Percentiles rank a stretch among this genome's conserved stretches.
Evolutionary conservation across 53 echinoderm and acorn worm species (phyloP).

Genomic region (Mesocentrotus franciscanus): DNA sequence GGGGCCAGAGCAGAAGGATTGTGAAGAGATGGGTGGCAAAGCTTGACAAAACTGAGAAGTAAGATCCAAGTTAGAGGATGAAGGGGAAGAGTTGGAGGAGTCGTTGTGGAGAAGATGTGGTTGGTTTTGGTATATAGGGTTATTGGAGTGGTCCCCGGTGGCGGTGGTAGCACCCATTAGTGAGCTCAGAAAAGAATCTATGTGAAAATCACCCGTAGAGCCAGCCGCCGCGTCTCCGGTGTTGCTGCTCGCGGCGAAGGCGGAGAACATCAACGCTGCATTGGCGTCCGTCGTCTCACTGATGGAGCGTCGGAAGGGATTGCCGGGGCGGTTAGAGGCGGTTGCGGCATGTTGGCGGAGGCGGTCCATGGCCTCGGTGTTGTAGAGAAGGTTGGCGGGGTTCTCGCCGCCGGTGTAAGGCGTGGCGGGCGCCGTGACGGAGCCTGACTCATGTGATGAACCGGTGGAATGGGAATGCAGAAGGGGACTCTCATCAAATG

Average conservation of each 20-base stretch:
- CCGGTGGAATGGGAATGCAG: not conserved
- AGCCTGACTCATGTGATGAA: slow-evolving; percentile 49
- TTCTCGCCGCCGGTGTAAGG: slow-evolving; percentile 44
- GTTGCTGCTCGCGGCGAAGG: not conserved
- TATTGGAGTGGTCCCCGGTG: slow-evolving; percentile 29
- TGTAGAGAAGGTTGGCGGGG: slow-evolving; percentile 77
- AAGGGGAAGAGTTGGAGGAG: slow-evolving; percentile 32
- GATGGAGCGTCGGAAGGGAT: slow-evolving; percentile 90
- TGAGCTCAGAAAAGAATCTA: slow-evolving; percentile 55
- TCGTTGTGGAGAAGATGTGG: not conserved
- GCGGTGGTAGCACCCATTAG: not conserved
- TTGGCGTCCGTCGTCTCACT: slow-evolving; percentile 71
- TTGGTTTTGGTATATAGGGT: slow-evolving; percentile 59
- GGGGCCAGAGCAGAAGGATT: slow-evolving; percentile 7
- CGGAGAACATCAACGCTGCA: slow-evolving; percentile 12
- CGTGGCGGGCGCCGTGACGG: slow-evolving; percentile 55
- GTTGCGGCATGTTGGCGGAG: slow-evolving; percentile 44
- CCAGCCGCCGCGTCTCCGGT: not conserved
- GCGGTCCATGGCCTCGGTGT: slow-evolving; percentile 68
- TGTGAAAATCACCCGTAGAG: slow-evolving; percentile 38
- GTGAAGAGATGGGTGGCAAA: slow-evolving; percentile 12
- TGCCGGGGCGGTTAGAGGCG: slow-evolving; percentile 71
- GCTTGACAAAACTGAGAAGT: slow-evolving; percentile 50
- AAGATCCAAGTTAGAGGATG: slow-evolving; percentile 51
- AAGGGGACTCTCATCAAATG: slow-evolving; percentile 3